These are phyloP conservation scores for Caloenas nicobarica DNA, from an alignment of 2,113 vertebrate genomes.

Conservation along the genomic window DNA sequence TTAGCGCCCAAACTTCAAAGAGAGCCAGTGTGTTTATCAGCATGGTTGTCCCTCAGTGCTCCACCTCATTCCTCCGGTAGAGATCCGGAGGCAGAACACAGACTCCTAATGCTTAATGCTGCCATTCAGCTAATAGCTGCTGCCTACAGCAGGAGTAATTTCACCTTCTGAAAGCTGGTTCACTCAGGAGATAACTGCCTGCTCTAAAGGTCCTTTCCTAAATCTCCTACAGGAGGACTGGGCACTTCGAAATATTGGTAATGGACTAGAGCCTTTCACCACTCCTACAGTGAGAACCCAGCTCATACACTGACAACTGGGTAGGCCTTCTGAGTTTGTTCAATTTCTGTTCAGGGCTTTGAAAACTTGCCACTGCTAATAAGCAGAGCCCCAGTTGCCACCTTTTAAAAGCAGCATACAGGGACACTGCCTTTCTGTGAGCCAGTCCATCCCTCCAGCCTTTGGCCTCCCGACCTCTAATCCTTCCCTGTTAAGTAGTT, in stretches of 20 bases:
- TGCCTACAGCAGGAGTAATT: neutral
- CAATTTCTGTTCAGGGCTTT: neutral
- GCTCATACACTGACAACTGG: neutral
- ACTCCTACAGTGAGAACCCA: neutral
- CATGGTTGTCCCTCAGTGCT: neutral
- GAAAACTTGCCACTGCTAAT: neutral
- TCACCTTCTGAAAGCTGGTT: neutral
- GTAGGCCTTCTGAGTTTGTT: neutral
- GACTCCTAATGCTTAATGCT: neutral
- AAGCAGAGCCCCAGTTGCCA: neutral
- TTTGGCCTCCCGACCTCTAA: neutral
- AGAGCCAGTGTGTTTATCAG: neutral
- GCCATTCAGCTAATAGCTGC: neutral
- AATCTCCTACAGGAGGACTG: neutral
- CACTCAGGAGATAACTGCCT: neutral
- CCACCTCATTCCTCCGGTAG: neutral
- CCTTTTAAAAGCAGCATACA: neutral
- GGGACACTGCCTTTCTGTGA: neutral
- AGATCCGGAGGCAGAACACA: neutral
- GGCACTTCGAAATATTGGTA: neutral
- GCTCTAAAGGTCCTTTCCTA: neutral
- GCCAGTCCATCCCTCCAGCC: neutral
- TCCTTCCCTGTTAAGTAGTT: neutral
- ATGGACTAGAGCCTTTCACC: neutral
- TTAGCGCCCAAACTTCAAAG: neutral